A percentile compares a stretch with the other conserved stretches of the same genome.
Conservation (phyloP, 2,113 vertebrate species). For the Microcebus lehilahytsara region DNA sequence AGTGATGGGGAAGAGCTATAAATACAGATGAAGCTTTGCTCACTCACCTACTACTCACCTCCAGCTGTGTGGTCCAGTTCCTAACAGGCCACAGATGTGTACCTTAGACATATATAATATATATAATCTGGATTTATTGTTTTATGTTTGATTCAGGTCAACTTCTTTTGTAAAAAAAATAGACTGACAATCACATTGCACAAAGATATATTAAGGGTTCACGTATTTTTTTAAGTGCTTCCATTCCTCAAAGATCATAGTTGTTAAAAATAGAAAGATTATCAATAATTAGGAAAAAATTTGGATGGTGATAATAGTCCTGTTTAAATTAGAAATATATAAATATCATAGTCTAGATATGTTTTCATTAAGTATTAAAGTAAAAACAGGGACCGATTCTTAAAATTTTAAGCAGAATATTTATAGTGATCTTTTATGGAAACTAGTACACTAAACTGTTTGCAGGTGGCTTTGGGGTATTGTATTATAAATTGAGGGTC, state of each 20-base stretch:
- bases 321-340: background rate
- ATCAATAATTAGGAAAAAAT: background rate
- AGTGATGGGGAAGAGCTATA: too few relatives aligned
- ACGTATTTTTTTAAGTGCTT: background rate
- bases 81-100: too few relatives aligned
- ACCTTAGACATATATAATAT: background rate
- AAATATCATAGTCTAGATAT: background rate
- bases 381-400: background rate
- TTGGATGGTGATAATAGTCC: background rate
- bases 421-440: background rate
- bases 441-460: background rate
- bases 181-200: background rate
- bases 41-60: too few relatives aligned
- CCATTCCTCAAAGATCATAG: background rate
- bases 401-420: background rate
- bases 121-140: background rate
- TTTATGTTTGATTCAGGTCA: background rate
- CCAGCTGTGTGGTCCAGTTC: too few relatives aligned
- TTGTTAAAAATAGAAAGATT: background rate
- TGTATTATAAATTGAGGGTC: background rate
- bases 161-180: background rate
- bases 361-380: background rate
- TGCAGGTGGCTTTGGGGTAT: background rate
- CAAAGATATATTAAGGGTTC: background rate
- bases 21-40: too few relatives aligned